These are phyloP conservation scores for Drosophila prolongata DNA, from an alignment of 2,888 invertebrate genomes.

Conservation along the genomic window DNA sequence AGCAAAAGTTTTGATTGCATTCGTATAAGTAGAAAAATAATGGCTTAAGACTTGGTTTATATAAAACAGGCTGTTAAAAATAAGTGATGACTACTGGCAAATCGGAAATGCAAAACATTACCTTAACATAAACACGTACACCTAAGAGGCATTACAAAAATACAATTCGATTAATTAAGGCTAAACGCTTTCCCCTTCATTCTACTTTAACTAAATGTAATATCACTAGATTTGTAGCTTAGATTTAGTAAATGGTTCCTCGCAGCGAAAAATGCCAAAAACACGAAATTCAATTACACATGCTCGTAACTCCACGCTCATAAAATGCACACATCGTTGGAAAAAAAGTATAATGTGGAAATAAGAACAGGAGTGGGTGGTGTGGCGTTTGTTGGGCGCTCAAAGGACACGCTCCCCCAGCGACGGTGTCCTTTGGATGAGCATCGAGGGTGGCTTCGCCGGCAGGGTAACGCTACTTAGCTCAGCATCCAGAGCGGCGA, in stretches of 20 bases:
- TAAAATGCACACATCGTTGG: conserved; percentile 55
- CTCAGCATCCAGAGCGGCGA: conserved; percentile 68
- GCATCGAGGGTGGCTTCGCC: conserved; percentile 82
- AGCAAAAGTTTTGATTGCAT: conserved; percentile 7
- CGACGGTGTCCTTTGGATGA: conserved; percentile 83
- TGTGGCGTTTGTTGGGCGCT: conserved; percentile 32
- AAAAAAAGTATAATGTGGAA: conserved; percentile 5
- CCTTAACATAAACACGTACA: conserved; percentile 13
- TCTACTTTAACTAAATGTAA: conserved; percentile 74
- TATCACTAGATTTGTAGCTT: conserved; percentile 81
- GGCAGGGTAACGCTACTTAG: conserved; percentile 72
- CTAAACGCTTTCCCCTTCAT: conserved; percentile 36
- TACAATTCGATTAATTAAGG: conserved; percentile 44
- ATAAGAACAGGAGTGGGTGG: conserved; percentile 11
- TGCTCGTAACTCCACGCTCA: conserved; percentile 57
- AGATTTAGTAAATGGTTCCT: conserved; percentile 58
- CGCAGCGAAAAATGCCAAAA: conserved; percentile 63
- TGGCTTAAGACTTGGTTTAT: conserved; percentile 4
- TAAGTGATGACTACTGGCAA: conserved; percentile 40
- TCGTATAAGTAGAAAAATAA: conserved; percentile 4
- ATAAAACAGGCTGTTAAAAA: conserved; percentile 5
- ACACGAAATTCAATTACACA: conserved; percentile 75
- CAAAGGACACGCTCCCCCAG: conserved; percentile 84
- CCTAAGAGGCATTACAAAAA: conserved; percentile 42
- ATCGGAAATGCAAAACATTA: conserved; percentile 30